These are phyloP conservation scores for Rotaria magnacalcarata DNA, from an alignment of 2,888 invertebrate species.

Conservation along the genomic window DNA sequence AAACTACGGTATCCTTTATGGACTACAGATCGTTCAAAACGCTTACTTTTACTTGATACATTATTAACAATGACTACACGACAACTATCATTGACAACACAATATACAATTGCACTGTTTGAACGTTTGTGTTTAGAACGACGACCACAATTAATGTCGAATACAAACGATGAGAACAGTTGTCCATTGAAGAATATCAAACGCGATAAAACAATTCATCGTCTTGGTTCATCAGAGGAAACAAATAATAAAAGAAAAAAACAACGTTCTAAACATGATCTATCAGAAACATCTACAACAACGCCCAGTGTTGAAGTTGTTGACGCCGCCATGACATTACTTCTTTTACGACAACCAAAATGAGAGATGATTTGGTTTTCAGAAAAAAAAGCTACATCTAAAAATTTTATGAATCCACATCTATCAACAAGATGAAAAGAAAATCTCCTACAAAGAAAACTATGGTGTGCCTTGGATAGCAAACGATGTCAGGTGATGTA, in stretches of 20 bases:
- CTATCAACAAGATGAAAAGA: not conserved
- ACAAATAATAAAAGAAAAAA: not conserved
- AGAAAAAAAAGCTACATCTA: not conserved
- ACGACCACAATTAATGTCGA: not conserved
- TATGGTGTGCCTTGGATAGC: not conserved
- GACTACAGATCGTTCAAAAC: slow-evolving; percentile 16
- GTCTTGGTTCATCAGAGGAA: not conserved
- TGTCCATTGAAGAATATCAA: not conserved
- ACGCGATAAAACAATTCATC: slow-evolving; percentile 2
- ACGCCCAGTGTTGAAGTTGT: not conserved
- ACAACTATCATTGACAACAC: slow-evolving; percentile 23
- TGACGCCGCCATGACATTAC: slow-evolving; percentile 32
- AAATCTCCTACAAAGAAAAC: not conserved
- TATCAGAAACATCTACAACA: not conserved
- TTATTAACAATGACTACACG: slow-evolving; percentile 12
- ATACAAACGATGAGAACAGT: slow-evolving; percentile 23
- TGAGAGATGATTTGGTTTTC: not conserved
- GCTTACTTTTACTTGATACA: slow-evolving; percentile 32
- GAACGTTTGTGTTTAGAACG: not conserved
- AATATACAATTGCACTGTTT: not conserved
- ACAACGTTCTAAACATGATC: not conserved
- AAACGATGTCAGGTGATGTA: not conserved
- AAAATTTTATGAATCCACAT: not conserved
- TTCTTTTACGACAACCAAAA: slow-evolving; percentile 6
- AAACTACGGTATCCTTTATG: slow-evolving; percentile 37